Base-by-base conservation (phyloP, 2,797 vertebrate genomes). In the Staurois parvus region DNA sequence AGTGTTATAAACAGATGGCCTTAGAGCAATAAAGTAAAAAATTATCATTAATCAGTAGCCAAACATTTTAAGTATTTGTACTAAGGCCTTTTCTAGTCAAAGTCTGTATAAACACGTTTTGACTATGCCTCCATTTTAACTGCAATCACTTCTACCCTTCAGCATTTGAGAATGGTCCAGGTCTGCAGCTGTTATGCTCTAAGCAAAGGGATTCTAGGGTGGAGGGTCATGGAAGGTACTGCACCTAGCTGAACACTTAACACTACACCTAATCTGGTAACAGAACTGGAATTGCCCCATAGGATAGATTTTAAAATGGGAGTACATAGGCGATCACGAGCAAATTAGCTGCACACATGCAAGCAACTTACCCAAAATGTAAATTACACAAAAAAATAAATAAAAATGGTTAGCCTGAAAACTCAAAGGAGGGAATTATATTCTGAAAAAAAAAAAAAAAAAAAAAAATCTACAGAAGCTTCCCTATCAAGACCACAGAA, bases 131-230 rank as follows among this genome's bases (percentile, higher is more conserved):
- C 52, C 32, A 72, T 68, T 83, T 37, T 26, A 28, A 30, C 59
- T 26, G 79, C 28, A 72, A 64, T 26, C 30, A 32, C 40, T 69
- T 76, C 24, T 77, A 15, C 29, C 64, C 81, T 69, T 26, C 62
- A 83, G 81, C 72, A 21, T n/a, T 30, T 73, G 42, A 72, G 13
- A 5, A 72, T 17, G n/a, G 37, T 59, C 69, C 9, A 66, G 56
- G 40, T 32, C 32, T 48, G 81, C 81, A 75, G 72, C 59, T 52
- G 81, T 83, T 75, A 0, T 67, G 81, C 72, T 83, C 13, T 5
- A 32, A n/a, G n/a, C n/a, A n/a, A n/a, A 67, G 64, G 73, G 29
- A 75, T 42, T n/a, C 9, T n/a, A 79, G 24, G 24, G 7, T 52
- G 15, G 48, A 52, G 52, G 19, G 19, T 59, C 52, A 59, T 59